Evolutionary conservation across 2,888 invertebrate species (phyloP).

Genomic region (Ptilodon capucinus): DNA sequence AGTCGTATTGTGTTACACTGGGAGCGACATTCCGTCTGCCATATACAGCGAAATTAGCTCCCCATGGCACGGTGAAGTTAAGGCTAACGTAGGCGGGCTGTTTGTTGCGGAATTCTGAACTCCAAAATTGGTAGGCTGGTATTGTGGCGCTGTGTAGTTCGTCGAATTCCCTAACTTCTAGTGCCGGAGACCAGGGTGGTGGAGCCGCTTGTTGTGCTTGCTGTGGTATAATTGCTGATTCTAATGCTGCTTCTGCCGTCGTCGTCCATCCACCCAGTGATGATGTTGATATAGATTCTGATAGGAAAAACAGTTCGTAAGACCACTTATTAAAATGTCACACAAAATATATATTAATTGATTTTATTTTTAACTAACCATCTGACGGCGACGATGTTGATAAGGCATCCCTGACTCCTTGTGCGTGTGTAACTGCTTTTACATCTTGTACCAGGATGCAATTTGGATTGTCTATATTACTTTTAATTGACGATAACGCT

Average conservation of each 20-base stretch:
- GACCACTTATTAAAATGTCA: not conserved
- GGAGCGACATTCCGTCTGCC: conserved; percentile 97
- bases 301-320: conserved; percentile 25
- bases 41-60: conserved; percentile 97
- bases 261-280: conserved; percentile 77
- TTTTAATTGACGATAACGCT: conserved; percentile 96
- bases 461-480: conserved; percentile 93
- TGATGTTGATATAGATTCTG: conserved; percentile 86
- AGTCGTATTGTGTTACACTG: conserved; percentile 98
- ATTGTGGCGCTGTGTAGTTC: conserved; percentile 92
- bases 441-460: conserved; percentile 95
- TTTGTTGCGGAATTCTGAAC: conserved; percentile 95
- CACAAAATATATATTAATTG: not conserved
- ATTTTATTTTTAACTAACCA: conserved; percentile 43
- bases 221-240: conserved; percentile 83
- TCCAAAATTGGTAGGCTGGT: conserved; percentile 96
- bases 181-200: conserved; percentile 89
- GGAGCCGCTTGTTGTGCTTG: conserved; percentile 89
- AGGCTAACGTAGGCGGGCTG: conserved; percentile 94
- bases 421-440: conserved; percentile 93
- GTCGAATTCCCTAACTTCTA: conserved; percentile 93
- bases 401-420: conserved; percentile 89
- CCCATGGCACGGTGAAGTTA: conserved; percentile 95
- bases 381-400: conserved; percentile 78
- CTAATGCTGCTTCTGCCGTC: conserved; percentile 80